These are phyloP conservation scores for Salvelinus sp. DNA, from an alignment of 2,113 vertebrate species.

Conservation along the genomic window DNA sequence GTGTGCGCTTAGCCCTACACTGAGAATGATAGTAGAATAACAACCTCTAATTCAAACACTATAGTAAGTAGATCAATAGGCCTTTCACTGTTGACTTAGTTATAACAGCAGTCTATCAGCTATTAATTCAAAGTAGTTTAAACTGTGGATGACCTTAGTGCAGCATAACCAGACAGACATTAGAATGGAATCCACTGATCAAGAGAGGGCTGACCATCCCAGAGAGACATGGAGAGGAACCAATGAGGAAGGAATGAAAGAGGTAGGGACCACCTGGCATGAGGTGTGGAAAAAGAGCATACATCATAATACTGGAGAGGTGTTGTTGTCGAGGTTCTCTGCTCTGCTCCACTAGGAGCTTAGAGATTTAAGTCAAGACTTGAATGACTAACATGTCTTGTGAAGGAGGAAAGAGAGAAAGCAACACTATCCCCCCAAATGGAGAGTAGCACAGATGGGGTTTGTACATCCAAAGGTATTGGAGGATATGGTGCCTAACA, in stretches of 20 bases:
- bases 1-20: constrained; percentile 26
- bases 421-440: constrained; percentile 1
- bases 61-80: constrained; percentile 12
- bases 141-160: constrained; percentile 21
- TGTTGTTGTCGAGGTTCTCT: constrained; percentile 19
- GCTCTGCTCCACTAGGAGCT: constrained; percentile 25
- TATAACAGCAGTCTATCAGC: not conserved
- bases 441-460: constrained; percentile 13
- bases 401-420: constrained; percentile 11
- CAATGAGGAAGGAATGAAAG: not conserved
- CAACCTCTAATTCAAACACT: constrained; percentile 37
- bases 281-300: not conserved
- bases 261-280: not conserved
- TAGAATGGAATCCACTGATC: not conserved
- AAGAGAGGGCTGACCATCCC: not conserved
- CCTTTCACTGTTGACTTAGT: constrained; percentile 6
- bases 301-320: constrained; percentile 5
- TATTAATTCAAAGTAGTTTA: constrained; percentile 21
- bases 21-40: constrained; percentile 39
- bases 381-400: constrained; percentile 21
- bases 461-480: constrained; percentile 29
- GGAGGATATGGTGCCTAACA: constrained; percentile 31
- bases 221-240: not conserved
- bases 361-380: not conserved
- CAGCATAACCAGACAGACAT: constrained; percentile 9